These are phyloP conservation scores for Chironomus riparius DNA, from an alignment of 2,888 invertebrate genomes.

Conservation along the genomic window DNA sequence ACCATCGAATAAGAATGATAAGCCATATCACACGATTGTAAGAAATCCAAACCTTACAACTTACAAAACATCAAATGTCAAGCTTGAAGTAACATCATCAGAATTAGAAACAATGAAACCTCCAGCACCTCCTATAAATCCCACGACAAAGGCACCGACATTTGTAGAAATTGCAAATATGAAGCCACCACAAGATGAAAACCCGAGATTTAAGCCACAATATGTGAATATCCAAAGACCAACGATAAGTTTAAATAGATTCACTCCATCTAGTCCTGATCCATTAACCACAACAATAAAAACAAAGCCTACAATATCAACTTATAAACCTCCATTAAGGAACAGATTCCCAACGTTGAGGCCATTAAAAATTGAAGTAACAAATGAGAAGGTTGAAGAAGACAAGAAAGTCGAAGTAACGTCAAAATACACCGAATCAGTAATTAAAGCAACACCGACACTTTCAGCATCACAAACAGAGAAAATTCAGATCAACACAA, in stretches of 20 bases:
- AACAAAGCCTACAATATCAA: not conserved
- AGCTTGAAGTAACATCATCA: constrained; percentile 9
- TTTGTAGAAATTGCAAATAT: constrained; percentile 10
- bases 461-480: not conserved
- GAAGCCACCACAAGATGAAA: constrained; percentile 5
- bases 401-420: not conserved
- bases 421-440: too few relatives aligned
- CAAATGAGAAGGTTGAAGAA: not conserved
- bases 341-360: not conserved
- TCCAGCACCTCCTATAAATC: not conserved
- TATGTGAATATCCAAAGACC: constrained; percentile 17
- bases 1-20: constrained; percentile 12
- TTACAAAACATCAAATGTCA: not conserved
- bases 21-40: constrained; percentile 19
- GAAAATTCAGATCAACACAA: not conserved
- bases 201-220: not conserved
- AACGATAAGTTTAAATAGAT: constrained; percentile 3
- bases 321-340: not conserved
- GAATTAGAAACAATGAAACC: constrained; percentile 22
- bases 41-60: not conserved
- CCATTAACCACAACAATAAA: not conserved
- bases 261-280: constrained; percentile 5
- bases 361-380: not conserved
- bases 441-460: not conserved
- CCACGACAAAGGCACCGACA: not conserved